Evolutionary conservation across 53 echinoderm and acorn worm species (phyloP).

Genomic region (Crossaster papposus): DNA sequence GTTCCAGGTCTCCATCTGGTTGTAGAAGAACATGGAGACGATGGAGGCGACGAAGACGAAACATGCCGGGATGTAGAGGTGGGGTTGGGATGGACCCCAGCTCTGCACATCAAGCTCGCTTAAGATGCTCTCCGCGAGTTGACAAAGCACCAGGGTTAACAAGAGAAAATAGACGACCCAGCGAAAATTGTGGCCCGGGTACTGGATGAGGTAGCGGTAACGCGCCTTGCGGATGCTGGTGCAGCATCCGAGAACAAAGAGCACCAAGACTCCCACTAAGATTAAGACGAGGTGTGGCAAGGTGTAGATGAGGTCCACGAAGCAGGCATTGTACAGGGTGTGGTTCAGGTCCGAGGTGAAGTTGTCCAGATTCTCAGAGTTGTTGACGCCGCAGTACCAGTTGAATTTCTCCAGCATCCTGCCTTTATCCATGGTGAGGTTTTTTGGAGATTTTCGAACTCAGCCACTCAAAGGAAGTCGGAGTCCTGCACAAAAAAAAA

Average conservation of each 20-base stretch:
- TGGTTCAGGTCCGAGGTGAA: constrained; percentile 65
- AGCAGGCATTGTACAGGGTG: constrained; percentile 74
- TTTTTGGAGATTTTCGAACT: background rate
- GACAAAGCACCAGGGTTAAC: constrained; percentile 35
- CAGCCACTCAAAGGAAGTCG: background rate
- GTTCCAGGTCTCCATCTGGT: constrained; percentile 74
- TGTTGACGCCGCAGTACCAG: constrained; percentile 81
- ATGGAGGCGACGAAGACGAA: constrained; percentile 34
- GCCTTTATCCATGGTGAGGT: background rate
- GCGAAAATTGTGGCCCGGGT: constrained; percentile 73
- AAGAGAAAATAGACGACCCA: constrained; percentile 67
- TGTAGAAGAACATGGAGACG: constrained; percentile 68
- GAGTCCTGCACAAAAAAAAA: background rate
- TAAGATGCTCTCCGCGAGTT: constrained; percentile 69
- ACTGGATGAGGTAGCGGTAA: constrained; percentile 56
- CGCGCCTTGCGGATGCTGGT: constrained; percentile 38
- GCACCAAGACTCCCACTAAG: constrained; percentile 52
- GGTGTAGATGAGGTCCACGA: constrained; percentile 61
- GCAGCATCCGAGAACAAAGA: constrained; percentile 64
- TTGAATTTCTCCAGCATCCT: constrained; percentile 44
- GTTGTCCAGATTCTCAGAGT: constrained; percentile 42
- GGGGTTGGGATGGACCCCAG: constrained; percentile 41
- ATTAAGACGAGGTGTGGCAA: constrained; percentile 68
- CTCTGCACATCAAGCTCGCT: constrained; percentile 57
- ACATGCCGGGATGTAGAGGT: constrained; percentile 67